Conservation (phyloP, 2,113 vertebrate species). For the Boleophthalmus pectinirostris region DNA sequence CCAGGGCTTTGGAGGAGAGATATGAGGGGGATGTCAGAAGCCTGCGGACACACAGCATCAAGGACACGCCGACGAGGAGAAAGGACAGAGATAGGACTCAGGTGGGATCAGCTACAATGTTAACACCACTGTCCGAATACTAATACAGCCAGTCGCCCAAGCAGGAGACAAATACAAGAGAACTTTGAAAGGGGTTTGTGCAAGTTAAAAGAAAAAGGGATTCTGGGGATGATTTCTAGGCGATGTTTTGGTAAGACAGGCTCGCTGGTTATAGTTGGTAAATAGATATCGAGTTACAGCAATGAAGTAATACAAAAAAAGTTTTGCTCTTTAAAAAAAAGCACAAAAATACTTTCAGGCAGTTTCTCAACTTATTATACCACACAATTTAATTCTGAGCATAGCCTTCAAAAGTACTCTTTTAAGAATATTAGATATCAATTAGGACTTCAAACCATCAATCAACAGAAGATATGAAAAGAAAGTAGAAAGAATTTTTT, state of each 20-base stretch:
- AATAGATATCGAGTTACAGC: neutral
- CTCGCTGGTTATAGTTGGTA: neutral
- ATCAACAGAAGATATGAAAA: too few species aligned
- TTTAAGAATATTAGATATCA: neutral
- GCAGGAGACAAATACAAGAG: neutral
- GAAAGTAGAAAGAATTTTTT: neutral
- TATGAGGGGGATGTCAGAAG: slow-evolving; percentile 41
- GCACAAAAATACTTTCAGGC: too few species aligned
- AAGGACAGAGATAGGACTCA: slow-evolving; percentile 15
- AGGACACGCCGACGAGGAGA: neutral
- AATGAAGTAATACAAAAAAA: neutral
- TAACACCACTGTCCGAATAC: slow-evolving; percentile 8
- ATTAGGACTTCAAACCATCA: neutral
- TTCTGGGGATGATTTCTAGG: neutral
- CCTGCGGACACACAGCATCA: slow-evolving; percentile 27
- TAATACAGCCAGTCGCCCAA: neutral
- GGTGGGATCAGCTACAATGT: slow-evolving; percentile 1
- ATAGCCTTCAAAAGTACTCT: neutral
- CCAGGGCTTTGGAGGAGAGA: slow-evolving; percentile 59
- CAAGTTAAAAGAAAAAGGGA: neutral
- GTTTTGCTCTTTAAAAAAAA: neutral
- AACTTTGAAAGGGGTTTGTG: slow-evolving; percentile 1
- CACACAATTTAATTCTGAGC: neutral
- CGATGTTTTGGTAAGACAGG: neutral
- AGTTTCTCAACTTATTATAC: neutral